Conservation (phyloP, 2,113 vertebrate genomes). For the Xyrauchen texanus region DNA sequence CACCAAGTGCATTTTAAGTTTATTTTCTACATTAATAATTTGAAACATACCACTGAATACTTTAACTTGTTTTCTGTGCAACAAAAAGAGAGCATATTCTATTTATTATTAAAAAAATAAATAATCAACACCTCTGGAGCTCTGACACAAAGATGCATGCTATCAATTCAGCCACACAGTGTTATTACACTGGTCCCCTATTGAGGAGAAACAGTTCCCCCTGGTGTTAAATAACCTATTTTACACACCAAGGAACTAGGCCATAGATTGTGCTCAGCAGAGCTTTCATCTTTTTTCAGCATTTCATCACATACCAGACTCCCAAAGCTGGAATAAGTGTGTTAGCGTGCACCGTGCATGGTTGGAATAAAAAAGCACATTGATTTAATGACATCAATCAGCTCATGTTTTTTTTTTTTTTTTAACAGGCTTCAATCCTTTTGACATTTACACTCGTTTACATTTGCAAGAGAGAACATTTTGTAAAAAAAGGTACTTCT, state of each 20-base stretch:
- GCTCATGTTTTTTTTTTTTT: too few relatives aligned
- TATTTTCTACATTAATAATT: constrained; percentile 20
- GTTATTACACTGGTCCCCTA: not conserved
- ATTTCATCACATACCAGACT: constrained; percentile 24
- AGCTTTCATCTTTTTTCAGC: constrained; percentile 15
- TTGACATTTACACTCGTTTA: too few relatives aligned
- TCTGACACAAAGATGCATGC: not conserved
- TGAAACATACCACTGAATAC: constrained; percentile 12
- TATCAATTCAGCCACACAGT: not conserved
- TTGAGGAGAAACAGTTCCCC: constrained; percentile 46
- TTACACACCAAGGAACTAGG: constrained; percentile 35
- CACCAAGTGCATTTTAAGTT: not conserved
- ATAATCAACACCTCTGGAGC: not conserved
- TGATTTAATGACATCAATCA: too few relatives aligned
- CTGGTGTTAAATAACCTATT: constrained; percentile 30
- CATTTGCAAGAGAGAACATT: too few relatives aligned
- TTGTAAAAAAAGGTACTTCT: too few relatives aligned
- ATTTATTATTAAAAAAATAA: not conserved
- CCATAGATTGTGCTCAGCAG: constrained; percentile 5
- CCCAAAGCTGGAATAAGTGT: constrained; percentile 18
- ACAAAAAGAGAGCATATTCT: constrained; percentile 7
- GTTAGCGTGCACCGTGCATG: not conserved
- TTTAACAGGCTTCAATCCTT: too few relatives aligned
- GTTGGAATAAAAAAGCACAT: too few relatives aligned
- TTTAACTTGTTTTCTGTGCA: constrained; percentile 8